phyloP scores from a whole-genome alignment of 2,113 vertebrate genomes.

The Echinops telfairi region DNA sequence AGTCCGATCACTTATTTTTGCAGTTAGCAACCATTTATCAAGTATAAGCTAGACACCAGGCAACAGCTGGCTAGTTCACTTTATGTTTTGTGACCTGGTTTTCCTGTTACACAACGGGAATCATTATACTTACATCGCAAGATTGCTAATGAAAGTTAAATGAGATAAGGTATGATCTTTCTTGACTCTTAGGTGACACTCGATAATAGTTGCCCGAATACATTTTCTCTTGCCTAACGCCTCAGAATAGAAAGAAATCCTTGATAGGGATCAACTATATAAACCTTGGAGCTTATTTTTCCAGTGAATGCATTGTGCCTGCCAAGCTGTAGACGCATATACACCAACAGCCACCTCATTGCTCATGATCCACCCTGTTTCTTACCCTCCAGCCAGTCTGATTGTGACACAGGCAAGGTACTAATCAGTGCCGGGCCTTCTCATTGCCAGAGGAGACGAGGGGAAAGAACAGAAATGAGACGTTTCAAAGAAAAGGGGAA shows the following conservation, averaged over 20 bases:
- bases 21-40: background rate
- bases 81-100: background rate
- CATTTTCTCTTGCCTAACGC: constrained; percentile 69
- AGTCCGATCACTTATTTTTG: background rate
- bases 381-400: constrained; percentile 48
- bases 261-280: constrained; percentile 64
- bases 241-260: constrained; percentile 51
- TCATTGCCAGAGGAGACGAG: constrained; percentile 44
- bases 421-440: background rate
- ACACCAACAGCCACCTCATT: background rate
- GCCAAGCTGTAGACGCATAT: constrained; percentile 6
- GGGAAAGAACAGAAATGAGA: background rate
- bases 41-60: background rate
- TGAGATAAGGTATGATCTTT: background rate
- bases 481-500: background rate
- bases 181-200: constrained; percentile 12
- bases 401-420: constrained; percentile 4
- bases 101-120: background rate
- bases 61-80: background rate
- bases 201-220: background rate
- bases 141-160: background rate
- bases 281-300: constrained; percentile 6
- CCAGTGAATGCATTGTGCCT: constrained; percentile 39
- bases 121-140: background rate
- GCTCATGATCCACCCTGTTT: constrained; percentile 52